Percentiles rank a stretch among this genome's conserved stretches.
Conservation (phyloP, 2,797 vertebrate genomes). For the Coregonus ussuriensis region DNA sequence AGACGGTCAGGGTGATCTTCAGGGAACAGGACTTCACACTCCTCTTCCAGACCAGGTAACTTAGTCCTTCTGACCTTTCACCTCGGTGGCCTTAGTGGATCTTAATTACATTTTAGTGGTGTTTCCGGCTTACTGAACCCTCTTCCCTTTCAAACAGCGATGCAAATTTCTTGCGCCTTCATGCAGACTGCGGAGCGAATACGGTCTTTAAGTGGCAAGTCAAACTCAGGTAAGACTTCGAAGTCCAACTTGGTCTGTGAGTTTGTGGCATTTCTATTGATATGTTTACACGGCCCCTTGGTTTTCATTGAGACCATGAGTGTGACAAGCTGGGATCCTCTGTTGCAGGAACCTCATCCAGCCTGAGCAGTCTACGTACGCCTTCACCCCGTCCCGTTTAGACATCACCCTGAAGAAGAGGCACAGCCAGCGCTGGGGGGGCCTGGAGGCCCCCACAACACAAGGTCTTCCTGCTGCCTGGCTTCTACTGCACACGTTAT, state of each 20-base stretch:
- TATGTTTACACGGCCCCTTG: too few relatives aligned
- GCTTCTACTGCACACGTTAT: slow-evolving; percentile 64
- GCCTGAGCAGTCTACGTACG: slow-evolving; percentile 89
- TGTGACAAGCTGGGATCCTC: not conserved
- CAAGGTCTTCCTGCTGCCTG: slow-evolving; percentile 92
- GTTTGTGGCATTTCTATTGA: not conserved
- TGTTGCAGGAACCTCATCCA: slow-evolving; percentile 91
- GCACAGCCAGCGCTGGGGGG: slow-evolving; percentile 96
- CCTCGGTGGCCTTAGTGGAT: not conserved
- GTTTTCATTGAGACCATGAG: not conserved
- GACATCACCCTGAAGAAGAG: slow-evolving; percentile 94
- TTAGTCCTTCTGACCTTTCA: not conserved
- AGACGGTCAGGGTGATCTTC: slow-evolving; percentile 88
- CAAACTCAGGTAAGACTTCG: slow-evolving; percentile 88
- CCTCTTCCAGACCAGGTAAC: slow-evolving; percentile 93
- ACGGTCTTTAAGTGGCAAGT: slow-evolving; percentile 98
- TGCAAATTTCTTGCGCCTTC: slow-evolving; percentile 87
- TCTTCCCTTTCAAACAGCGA: slow-evolving; percentile 76
- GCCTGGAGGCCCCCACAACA: slow-evolving; percentile 91
- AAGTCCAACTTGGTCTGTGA: not conserved
- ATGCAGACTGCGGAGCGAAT: slow-evolving; percentile 87
- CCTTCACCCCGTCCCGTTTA: slow-evolving; percentile 89
- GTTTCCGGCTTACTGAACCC: not conserved
- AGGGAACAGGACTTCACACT: slow-evolving; percentile 97
- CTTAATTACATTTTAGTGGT: not conserved